These are phyloP conservation scores for Craterocephalus amniculus DNA, from an alignment of 2,797 vertebrate species.

Conservation along the genomic window DNA sequence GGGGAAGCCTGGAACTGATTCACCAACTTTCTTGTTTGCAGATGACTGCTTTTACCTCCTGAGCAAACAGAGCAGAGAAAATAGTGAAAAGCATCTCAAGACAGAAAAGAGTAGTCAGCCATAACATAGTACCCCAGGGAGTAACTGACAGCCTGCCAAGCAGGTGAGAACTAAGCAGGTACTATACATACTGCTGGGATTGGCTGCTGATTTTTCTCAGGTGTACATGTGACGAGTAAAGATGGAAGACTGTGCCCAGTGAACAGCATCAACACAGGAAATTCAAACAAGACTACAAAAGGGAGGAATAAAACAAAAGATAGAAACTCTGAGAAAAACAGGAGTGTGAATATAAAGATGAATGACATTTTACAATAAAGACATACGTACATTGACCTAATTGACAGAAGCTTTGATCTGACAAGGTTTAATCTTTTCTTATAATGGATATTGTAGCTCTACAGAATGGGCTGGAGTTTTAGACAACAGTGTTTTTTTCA, in stretches of 20 bases:
- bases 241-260: background rate
- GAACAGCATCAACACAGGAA: background rate
- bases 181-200: background rate
- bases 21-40: too few relatives aligned
- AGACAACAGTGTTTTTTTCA: background rate
- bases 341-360: background rate
- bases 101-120: background rate
- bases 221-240: background rate
- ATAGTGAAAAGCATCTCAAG: background rate
- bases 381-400: background rate
- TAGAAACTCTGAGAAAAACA: background rate
- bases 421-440: too few relatives aligned
- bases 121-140: background rate
- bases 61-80: conserved; percentile 5
- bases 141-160: background rate
- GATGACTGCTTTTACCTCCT: too few relatives aligned
- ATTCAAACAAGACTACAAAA: background rate
- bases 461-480: background rate
- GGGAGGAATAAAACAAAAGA: background rate
- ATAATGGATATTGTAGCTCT: background rate
- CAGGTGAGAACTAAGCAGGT: background rate
- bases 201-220: background rate
- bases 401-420: background rate
- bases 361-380: background rate
- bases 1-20: too few relatives aligned